Percentiles rank a stretch among this genome's conserved stretches.
Conservation (phyloP, 1,140 invertebrate species). For the Spodoptera frugiperda region DNA sequence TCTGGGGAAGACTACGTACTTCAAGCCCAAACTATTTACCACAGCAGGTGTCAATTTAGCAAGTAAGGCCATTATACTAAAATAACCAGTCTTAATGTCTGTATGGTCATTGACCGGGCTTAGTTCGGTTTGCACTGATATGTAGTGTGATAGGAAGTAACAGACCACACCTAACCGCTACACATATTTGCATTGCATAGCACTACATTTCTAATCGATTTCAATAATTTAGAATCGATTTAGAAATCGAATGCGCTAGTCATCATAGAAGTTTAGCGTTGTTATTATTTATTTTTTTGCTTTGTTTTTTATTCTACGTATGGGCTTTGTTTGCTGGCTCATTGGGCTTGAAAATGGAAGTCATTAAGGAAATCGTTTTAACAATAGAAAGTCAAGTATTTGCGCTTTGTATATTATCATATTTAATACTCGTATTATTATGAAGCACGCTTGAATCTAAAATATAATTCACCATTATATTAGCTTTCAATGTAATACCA, state of each 20-base stretch:
- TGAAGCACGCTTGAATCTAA: constrained; percentile 14
- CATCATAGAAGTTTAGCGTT: constrained; percentile 8
- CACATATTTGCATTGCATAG: constrained; percentile 43
- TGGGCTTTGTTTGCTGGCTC: constrained; percentile 11
- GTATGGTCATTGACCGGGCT: constrained; percentile 36
- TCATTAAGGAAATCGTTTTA: background rate
- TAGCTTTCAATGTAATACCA: background rate
- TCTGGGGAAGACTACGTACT: constrained; percentile 68
- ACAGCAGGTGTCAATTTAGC: constrained; percentile 58
- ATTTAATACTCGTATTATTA: constrained; percentile 7
- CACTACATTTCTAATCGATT: constrained; percentile 16
- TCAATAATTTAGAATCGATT: background rate
- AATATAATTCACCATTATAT: constrained; percentile 1
- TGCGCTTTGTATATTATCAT: no score
- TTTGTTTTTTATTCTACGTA: constrained; percentile 1
- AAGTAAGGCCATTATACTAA: constrained; percentile 63
- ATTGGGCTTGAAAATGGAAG: background rate
- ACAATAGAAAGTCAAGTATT: no score
- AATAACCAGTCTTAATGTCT: constrained; percentile 34
- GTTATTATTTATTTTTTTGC: constrained; percentile 1
- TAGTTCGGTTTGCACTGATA: constrained; percentile 46
- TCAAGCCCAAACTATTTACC: constrained; percentile 66
- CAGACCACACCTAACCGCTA: constrained; percentile 48
- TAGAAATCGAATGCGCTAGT: constrained; percentile 22
- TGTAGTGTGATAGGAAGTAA: constrained; percentile 18